Base-by-base conservation (phyloP, 2,113 vertebrate species). In the Trematomus loennbergii region DNA sequence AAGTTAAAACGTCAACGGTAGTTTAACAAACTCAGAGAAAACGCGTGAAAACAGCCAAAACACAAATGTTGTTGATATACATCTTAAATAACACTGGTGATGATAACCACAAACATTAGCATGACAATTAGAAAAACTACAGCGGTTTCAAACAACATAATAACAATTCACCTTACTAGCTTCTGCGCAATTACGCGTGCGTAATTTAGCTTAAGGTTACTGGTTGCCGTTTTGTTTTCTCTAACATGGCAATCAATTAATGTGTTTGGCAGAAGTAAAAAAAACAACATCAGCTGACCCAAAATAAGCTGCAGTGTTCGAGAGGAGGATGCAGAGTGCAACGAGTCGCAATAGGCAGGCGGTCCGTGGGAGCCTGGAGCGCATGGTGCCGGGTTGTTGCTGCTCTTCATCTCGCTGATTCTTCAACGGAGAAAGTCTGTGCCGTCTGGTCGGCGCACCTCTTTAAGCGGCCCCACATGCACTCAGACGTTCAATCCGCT, bases 251-350 rank as follows among this genome's bases (percentile, higher is more conserved):
- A 61, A 62, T 12, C 16, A 64, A 43, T 18, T 18, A 18, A 36
- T 59, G 20, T 15, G 25, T 29, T 53, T 45, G 0, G 8, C 12
- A 29, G 16, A 72, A 77, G 17, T 33, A 69, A 85, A 66, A 85
- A 67, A 67, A 55, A 33, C 15, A 59, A 62, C 76, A 63, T 36
- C 7, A 43, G 74, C 97, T 97, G 94, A 99, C 98, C 98, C 98
- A 95, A 99, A 98, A 87, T 98, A 98, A 93, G 96, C 95, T 90
- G 96, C 92, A 68, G 94, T 91, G 86, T 96, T 95, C 76, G 94
- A 92, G 86, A 96, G 88, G 59, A 95, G 89, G 92, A 95, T 89
- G 94, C 93, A 94, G 89, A 97, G 94, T 80, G 94, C 94, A 84
- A 93, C 87, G 80, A 96, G 92, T 89, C 94, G 94, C 94, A 94